Evolutionary conservation across 2,888 invertebrate genomes (phyloP).

Genomic region (Monopis laevigella): DNA sequence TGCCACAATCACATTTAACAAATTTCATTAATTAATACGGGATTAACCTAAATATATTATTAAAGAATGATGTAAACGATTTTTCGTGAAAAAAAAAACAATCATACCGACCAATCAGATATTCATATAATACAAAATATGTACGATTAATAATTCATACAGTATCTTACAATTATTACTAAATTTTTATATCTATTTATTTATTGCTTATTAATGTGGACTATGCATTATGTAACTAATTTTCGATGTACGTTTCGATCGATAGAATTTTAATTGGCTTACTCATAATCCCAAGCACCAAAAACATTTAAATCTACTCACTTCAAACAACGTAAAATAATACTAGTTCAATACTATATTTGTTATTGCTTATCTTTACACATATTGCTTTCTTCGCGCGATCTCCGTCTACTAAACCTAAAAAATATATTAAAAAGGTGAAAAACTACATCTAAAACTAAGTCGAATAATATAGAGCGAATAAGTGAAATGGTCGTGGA

Average conservation of each 20-base stretch:
- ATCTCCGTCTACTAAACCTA: conserved; percentile 31
- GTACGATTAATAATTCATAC: too few relatives aligned
- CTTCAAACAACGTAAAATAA: conserved; percentile 35
- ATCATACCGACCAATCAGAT: too few relatives aligned
- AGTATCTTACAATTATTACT: too few relatives aligned
- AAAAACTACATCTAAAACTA: conserved; percentile 35
- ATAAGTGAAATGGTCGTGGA: too few relatives aligned
- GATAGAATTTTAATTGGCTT: conserved; percentile 16
- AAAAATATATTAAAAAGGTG: conserved; percentile 14
- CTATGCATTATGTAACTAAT: conserved; percentile 28
- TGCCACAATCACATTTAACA: too few relatives aligned
- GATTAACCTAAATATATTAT: too few relatives aligned
- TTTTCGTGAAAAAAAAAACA: too few relatives aligned
- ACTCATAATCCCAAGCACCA: conserved; percentile 57
- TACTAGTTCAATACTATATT: conserved; percentile 40
- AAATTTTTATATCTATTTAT: conserved; percentile 38
- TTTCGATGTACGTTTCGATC: conserved; percentile 40
- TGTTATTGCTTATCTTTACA: conserved; percentile 60
- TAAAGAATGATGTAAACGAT: too few relatives aligned
- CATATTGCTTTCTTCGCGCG: conserved; percentile 57
- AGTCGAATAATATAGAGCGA: conserved; percentile 25
- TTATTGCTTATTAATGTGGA: conserved; percentile 25
- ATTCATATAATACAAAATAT: too few relatives aligned
- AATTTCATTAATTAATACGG: too few relatives aligned
- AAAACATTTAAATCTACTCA: conserved; percentile 50